These are phyloP conservation scores for Xyrauchen texanus DNA, from an alignment of 2,113 vertebrate genomes.

Conservation along the genomic window DNA sequence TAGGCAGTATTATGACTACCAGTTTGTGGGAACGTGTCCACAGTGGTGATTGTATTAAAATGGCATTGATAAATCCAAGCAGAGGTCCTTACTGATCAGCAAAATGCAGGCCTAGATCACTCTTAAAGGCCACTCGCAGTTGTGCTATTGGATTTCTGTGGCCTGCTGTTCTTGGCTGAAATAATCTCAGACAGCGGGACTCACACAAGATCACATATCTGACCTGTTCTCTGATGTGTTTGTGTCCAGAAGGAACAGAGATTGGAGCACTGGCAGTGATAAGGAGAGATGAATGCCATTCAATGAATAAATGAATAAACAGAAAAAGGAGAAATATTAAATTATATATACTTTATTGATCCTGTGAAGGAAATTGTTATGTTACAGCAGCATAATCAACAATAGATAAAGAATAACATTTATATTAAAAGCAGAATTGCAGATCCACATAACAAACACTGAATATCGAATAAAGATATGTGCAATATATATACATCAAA, in stretches of 20 bases:
- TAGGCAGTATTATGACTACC: background rate
- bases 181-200: slow-evolving; percentile 13
- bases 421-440: too few relatives aligned
- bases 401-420: too few relatives aligned
- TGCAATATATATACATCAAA: too few relatives aligned
- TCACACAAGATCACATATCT: slow-evolving; percentile 2
- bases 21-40: background rate
- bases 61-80: slow-evolving; percentile 10
- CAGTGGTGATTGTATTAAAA: slow-evolving; percentile 25
- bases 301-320: slow-evolving; percentile 13
- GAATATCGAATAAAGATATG: too few relatives aligned
- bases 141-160: slow-evolving; percentile 37
- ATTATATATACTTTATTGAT: too few relatives aligned
- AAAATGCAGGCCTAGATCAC: background rate
- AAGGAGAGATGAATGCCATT: slow-evolving; percentile 28
- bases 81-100: background rate
- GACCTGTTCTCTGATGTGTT: slow-evolving; percentile 3
- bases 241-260: background rate
- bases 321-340: background rate
- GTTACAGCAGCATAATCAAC: too few relatives aligned
- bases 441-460: too few relatives aligned
- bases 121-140: slow-evolving; percentile 23
- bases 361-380: too few relatives aligned
- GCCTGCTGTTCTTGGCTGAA: slow-evolving; percentile 18
- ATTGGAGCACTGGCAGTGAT: background rate